phyloP scores from a whole-genome alignment of 2,888 invertebrate species.

The Tipula vernalis region DNA sequence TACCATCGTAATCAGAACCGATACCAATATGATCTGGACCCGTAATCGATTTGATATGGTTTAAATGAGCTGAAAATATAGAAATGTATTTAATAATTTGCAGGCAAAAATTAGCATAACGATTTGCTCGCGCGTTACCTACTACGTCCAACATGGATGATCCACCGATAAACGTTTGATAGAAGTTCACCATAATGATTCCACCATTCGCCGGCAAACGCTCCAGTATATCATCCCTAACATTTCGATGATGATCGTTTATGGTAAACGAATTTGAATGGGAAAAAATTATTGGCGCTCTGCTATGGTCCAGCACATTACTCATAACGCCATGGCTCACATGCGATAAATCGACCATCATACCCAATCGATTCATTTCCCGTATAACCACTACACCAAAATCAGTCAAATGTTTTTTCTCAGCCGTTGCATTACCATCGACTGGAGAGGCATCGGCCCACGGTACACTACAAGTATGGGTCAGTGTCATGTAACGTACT shows the following conservation, averaged over 20 bases:
- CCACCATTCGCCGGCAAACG: conserved; percentile 48
- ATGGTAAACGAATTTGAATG: conserved; percentile 44
- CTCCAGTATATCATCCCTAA: conserved; percentile 43
- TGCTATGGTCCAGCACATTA: conserved; percentile 37
- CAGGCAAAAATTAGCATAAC: background rate
- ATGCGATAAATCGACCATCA: conserved; percentile 48
- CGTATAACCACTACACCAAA: conserved; percentile 31
- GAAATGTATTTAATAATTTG: background rate
- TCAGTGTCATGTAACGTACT: conserved; percentile 46
- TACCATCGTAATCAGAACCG: conserved; percentile 42
- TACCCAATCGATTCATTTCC: conserved; percentile 53
- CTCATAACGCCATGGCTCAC: conserved; percentile 45
- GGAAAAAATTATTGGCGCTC: conserved; percentile 48
- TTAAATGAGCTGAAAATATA: conserved; percentile 36
- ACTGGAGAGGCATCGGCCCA: conserved; percentile 31
- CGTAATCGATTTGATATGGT: conserved; percentile 37
- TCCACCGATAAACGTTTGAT: conserved; percentile 46
- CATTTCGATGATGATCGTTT: conserved; percentile 42
- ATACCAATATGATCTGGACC: conserved; percentile 41
- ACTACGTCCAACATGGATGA: conserved; percentile 39
- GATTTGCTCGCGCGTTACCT: conserved; percentile 14
- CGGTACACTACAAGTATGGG: conserved; percentile 47
- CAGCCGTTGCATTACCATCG: conserved; percentile 6
- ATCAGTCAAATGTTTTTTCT: conserved; percentile 12
- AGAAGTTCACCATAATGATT: conserved; percentile 65